These are phyloP conservation scores for Atethmia centrago DNA, from an alignment of 2,888 invertebrate genomes.

Conservation along the genomic window DNA sequence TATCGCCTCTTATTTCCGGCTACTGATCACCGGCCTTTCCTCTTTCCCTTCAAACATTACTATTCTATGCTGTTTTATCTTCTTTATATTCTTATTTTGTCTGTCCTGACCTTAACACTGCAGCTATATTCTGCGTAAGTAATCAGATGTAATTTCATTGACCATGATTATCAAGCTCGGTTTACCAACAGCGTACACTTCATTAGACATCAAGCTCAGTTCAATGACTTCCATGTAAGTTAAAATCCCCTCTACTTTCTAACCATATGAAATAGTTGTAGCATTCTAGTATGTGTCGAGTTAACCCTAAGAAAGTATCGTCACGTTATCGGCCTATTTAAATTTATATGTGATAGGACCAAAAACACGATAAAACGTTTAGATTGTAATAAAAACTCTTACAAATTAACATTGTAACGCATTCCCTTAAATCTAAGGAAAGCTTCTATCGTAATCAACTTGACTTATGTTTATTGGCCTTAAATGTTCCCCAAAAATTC, in stretches of 20 bases:
- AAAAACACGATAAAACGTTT: slow-evolving; percentile 51
- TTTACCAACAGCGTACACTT: slow-evolving; percentile 61
- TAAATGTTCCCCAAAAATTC: slow-evolving; percentile 73
- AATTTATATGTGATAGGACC: slow-evolving; percentile 36
- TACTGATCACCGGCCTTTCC: neutral
- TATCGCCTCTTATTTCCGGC: neutral
- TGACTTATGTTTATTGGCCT: slow-evolving; percentile 73
- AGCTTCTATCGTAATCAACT: slow-evolving; percentile 72
- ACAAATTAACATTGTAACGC: slow-evolving; percentile 63
- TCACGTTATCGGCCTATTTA: slow-evolving; percentile 42
- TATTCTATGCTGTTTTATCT: neutral
- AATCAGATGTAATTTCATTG: slow-evolving; percentile 57
- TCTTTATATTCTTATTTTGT: neutral
- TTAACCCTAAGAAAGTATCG: slow-evolving; percentile 25
- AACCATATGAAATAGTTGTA: slow-evolving; percentile 36
- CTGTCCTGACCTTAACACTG: slow-evolving; percentile 18
- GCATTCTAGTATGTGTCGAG: slow-evolving; percentile 8
- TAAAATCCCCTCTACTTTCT: slow-evolving; percentile 24
- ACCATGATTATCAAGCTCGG: slow-evolving; percentile 62
- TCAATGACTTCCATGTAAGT: slow-evolving; percentile 52
- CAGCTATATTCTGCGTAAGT: slow-evolving; percentile 56
- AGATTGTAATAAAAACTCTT: slow-evolving; percentile 61
- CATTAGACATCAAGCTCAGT: slow-evolving; percentile 58
- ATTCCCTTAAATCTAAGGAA: slow-evolving; percentile 59
- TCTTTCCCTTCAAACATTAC: neutral